These are phyloP conservation scores for Megamerina dolium DNA, from an alignment of 2,888 invertebrate genomes.

Conservation along the genomic window DNA sequence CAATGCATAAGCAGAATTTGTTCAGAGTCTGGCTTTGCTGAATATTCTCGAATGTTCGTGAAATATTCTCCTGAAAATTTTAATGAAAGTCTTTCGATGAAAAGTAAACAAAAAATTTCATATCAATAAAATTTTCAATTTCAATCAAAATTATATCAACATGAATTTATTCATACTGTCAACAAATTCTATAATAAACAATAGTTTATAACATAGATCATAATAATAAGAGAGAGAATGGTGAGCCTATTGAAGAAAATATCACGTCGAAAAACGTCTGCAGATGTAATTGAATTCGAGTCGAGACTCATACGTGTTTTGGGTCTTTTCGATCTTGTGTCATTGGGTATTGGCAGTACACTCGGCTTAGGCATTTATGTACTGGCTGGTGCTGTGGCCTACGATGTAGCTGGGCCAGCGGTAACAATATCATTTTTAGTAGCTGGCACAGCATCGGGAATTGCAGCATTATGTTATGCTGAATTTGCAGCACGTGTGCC, in stretches of 20 bases:
- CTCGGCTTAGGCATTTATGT: constrained; percentile 94
- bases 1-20: too few species aligned
- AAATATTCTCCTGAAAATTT: too few species aligned
- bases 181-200: too few species aligned
- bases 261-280: constrained; percentile 52
- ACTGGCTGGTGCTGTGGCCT: constrained; percentile 83
- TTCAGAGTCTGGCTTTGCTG: too few species aligned
- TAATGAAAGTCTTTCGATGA: too few species aligned
- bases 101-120: too few species aligned
- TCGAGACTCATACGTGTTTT: constrained; percentile 62
- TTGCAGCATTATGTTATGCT: constrained; percentile 79
- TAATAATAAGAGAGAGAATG: too few species aligned
- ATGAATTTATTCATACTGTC: too few species aligned
- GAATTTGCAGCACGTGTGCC: constrained; percentile 77
- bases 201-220: too few species aligned
- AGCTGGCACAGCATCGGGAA: constrained; percentile 86
- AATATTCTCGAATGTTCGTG: too few species aligned
- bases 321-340: constrained; percentile 76
- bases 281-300: constrained; percentile 47
- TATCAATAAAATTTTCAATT: too few species aligned
- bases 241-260: constrained; percentile 40
- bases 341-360: constrained; percentile 80
- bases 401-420: constrained; percentile 81
- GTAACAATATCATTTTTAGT: constrained; percentile 85
- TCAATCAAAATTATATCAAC: too few species aligned